Base-by-base conservation (phyloP, 2,797 vertebrate genomes). In the Rhodeus uyekii region DNA sequence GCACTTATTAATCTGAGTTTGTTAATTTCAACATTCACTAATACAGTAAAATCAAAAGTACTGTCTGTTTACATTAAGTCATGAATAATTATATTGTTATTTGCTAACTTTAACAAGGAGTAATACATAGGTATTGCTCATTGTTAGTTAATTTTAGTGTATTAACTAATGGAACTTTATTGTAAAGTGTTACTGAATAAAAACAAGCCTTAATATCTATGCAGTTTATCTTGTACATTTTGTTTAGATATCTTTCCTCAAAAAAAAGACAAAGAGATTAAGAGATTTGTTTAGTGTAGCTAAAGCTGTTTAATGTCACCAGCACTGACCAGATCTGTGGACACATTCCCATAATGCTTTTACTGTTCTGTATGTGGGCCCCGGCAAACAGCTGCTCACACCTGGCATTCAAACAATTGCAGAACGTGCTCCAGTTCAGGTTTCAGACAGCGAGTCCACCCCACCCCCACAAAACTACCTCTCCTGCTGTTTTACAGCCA, bases 341-440 rank as follows among this genome's bases (percentile, higher is more conserved):
- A 46, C 19, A 61, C 7, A 10, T 48, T 72, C 29, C 16, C 55
- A 72, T 48, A 60, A 50, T 71, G 29, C 16, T 36, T 61, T 80
- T 9, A 48, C 36, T 83, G 24, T 69, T 64, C 27, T 81, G 32
- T 38, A 50, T n/a, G 61, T 32, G 71, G 60, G 64, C 50, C 46
- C 63, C 79, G 32, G 53, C 48, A 12, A 85, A 65, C 84, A 87
- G 82, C 82, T 84, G 86, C 46, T 42, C 72, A 86, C 82, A 84
- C 76, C 82, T 84, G 86, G 64, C 48, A 61, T 68, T 42, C 48
- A 60, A 42, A 64, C 48, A 60, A 55, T 68, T 48, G 38, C 36
- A 72, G 34, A 42, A 53, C 60, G 0, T 46, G 53, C 38, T 76
- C 18, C 46, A 58, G 78, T 77, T 83, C 44, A 84, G 32, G 19